Evolutionary conservation across 1,140 invertebrate species (phyloP), one percentile per base, ranked within the genome.

Genomic region (Trichonephila clavata): DNA sequence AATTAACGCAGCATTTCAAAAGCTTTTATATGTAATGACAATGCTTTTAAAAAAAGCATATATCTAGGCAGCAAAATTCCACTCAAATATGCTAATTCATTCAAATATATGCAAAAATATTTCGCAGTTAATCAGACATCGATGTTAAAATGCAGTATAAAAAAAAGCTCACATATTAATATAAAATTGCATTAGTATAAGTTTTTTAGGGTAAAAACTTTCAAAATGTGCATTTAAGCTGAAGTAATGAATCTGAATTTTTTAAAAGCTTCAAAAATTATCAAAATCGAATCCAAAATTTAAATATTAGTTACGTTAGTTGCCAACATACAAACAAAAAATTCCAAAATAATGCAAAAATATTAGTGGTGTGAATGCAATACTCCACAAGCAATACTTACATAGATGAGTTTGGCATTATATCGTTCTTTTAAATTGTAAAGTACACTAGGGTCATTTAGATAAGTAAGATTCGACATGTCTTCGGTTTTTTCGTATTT

Each of bases 401-500:
- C 99, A 96, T 99, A 99, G 95, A 99, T 99, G 63, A 99, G 97
- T 97, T 98, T 98, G 96, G 96, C 96, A 97, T 98, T 98, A 96
- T 99, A 99, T 96, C 99, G 98, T 96, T 98, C 97, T 96, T 98
- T 98, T 95, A 99, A 97, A 96, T 99, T 99, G 97, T 99, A 97
- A 94, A 99, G 97, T 87, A 99, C 99, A 95, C 98, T 97, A 87
- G 99, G 99, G 95, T 99, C 99, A 96, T 99, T 99, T 94, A 99
- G 97, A 96, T 99, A 99, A 93, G 99, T 99, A 96, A 99, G 97
- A 96, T 99, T 99, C 89, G 99, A 98, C 99, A 99, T 99, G 96
- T 99, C 99, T 96, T 99, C 98, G 95, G 98, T 97, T 97, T 99
- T 99, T 96, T 99, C 98, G 97, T 98, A 99, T 97, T 99, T 99